Evolutionary conservation across 92 coral and sea anemone genomes (phyloP).

Genomic region (Micromussa lordhowensis): DNA sequence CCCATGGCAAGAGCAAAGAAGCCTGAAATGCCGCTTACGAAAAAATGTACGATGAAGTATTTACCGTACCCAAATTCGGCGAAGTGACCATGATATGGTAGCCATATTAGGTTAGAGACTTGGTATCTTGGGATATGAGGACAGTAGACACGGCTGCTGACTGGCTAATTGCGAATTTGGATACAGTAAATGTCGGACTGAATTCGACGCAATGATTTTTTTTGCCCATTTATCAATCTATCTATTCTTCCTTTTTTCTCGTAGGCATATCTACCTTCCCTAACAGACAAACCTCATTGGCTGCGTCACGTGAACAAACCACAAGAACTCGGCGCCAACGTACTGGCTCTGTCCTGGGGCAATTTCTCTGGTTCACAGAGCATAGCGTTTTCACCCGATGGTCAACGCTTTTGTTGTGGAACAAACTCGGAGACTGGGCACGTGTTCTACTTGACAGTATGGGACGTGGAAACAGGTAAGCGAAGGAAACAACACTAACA

Average conservation of each 20-base stretch:
- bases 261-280: slow-evolving; percentile 24
- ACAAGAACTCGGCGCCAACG: slow-evolving; percentile 26
- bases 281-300: slow-evolving; percentile 19
- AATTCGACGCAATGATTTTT: background rate
- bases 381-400: slow-evolving; percentile 29
- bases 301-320: slow-evolving; percentile 39
- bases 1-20: no score
- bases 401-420: slow-evolving; percentile 30
- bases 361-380: slow-evolving; percentile 6
- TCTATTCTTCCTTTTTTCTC: background rate
- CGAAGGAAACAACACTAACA: no score
- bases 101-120: no score
- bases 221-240: background rate
- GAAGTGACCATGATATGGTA: no score
- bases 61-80: no score
- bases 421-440: slow-evolving; percentile 24
- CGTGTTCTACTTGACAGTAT: slow-evolving; percentile 18
- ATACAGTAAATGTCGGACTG: background rate
- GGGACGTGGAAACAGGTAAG: slow-evolving; percentile 38
- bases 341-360: slow-evolving; percentile 32
- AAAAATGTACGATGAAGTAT: no score
- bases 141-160: no score
- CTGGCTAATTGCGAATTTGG: no score
- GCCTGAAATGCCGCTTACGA: no score
- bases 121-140: no score